These are phyloP conservation scores for Plodia interpunctella DNA, from an alignment of 1,140 invertebrate species.

Conservation along the genomic window DNA sequence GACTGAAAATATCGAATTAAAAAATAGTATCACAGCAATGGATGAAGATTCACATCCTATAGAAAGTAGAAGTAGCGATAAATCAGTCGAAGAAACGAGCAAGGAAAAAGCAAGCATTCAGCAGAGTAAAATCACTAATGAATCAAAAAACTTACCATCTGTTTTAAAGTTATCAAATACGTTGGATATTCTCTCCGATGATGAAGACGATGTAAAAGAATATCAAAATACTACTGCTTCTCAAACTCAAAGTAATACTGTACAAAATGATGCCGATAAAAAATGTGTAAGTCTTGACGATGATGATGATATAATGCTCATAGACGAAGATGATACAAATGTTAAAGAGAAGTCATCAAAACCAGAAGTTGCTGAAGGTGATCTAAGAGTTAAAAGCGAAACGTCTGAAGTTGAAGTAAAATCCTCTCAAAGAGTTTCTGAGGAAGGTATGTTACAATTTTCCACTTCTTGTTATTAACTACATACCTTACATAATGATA, in stretches of 20 bases:
- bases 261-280: constrained; percentile 28
- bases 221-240: not conserved
- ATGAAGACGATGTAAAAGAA: constrained; percentile 42
- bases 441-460: not conserved
- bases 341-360: constrained; percentile 20
- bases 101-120: not conserved
- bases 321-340: constrained; percentile 43
- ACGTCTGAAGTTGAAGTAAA: constrained; percentile 9
- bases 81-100: not conserved
- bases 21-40: not conserved
- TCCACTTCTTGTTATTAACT: not conserved
- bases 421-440: not conserved
- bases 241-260: constrained; percentile 6
- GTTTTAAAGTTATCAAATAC: constrained; percentile 56
- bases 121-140: not conserved
- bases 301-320: constrained; percentile 58
- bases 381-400: not conserved
- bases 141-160: constrained; percentile 14
- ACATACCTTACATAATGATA: not conserved
- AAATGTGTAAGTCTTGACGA: constrained; percentile 52
- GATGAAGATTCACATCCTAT: not conserved
- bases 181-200: constrained; percentile 60
- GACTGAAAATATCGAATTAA: constrained; percentile 7
- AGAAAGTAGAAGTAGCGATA: not conserved
- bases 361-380: not conserved